A percentile compares a stretch with the other conserved stretches of the same genome.
phyloP scores from a whole-genome alignment of 37 sponge, comb jelly and placozoan species.

The Geodia barretti region DNA sequence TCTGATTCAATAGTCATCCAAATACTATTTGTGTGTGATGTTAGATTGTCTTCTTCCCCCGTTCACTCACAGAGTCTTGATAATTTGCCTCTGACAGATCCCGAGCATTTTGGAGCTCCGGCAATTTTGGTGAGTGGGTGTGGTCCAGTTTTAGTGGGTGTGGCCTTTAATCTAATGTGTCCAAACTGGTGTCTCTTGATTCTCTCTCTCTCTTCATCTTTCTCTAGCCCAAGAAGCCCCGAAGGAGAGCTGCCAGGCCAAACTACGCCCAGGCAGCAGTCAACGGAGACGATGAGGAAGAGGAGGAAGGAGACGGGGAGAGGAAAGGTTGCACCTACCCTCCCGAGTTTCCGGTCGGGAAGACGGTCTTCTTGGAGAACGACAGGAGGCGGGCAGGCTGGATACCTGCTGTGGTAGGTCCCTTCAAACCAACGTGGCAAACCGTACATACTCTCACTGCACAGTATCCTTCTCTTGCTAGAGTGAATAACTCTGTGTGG shows the following conservation, averaged over 20 bases:
- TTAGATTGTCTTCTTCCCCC: not conserved
- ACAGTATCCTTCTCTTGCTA: not conserved
- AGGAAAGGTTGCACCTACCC: slow-evolving; percentile 43
- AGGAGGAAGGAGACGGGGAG: slow-evolving; percentile 14
- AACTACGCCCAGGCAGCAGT: not conserved
- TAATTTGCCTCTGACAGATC: slow-evolving; percentile 83
- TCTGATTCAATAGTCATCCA: too few species aligned
- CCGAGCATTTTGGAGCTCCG: slow-evolving; percentile 89
- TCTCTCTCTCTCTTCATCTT: too few species aligned
- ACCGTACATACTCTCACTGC: not conserved
- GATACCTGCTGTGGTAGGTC: slow-evolving; percentile 74
- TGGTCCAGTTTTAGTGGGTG: too few species aligned
- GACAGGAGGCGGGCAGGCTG: slow-evolving; percentile 59
- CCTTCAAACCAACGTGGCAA: too few species aligned
- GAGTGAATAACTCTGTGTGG: not conserved
- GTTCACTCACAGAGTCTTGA: slow-evolving; percentile 67
- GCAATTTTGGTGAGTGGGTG: slow-evolving; percentile 55
- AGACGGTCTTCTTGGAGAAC: slow-evolving; percentile 78
- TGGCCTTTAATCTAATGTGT: not conserved
- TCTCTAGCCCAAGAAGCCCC: not conserved
- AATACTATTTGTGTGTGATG: too few species aligned
- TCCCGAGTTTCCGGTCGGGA: slow-evolving; percentile 55
- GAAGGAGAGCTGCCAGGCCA: not conserved
- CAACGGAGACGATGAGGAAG: not conserved
- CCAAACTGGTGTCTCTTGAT: not conserved